phyloP scores from a whole-genome alignment of 2,797 vertebrate species.

The Characodon lateralis region DNA sequence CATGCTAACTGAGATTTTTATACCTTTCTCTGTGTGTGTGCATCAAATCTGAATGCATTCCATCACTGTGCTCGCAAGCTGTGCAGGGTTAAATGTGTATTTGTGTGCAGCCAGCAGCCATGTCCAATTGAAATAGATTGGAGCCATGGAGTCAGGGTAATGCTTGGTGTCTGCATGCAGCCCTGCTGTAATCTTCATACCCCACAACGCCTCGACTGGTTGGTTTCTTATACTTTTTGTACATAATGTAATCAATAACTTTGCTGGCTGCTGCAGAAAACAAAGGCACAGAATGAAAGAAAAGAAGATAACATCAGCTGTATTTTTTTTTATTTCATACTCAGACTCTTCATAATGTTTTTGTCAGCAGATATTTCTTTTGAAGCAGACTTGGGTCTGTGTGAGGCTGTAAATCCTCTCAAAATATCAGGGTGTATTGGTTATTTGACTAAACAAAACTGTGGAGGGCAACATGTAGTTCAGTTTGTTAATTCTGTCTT shows the following conservation, averaged over 20 bases:
- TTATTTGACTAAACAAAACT: background rate
- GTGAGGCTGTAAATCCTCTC: background rate
- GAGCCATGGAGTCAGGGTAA: conserved; percentile 59
- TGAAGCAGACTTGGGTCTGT: background rate
- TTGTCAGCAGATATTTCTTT: conserved; percentile 7
- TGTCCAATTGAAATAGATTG: conserved; percentile 81
- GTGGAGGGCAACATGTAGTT: background rate
- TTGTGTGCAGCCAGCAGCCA: conserved; percentile 67
- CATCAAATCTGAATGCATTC: conserved; percentile 54
- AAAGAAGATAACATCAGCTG: conserved; percentile 4
- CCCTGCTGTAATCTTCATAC: conserved; percentile 53
- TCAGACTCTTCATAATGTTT: conserved; percentile 6
- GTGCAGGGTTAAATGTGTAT: conserved; percentile 49
- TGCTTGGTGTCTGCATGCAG: conserved; percentile 46
- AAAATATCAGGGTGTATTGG: background rate
- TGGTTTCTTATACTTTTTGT: conserved; percentile 53
- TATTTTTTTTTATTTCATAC: conserved; percentile 6
- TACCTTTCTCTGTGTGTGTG: conserved; percentile 6
- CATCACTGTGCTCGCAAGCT: conserved; percentile 48
- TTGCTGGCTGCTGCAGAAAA: conserved; percentile 38
- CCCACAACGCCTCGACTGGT: conserved; percentile 45
- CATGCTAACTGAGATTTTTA: conserved; percentile 4
- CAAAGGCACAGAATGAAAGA: conserved; percentile 41
- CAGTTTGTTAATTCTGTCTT: background rate
- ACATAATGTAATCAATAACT: conserved; percentile 65